Evolutionary conservation across 2,797 vertebrate species (phyloP).

Genomic region (Alosa sapidissima): DNA sequence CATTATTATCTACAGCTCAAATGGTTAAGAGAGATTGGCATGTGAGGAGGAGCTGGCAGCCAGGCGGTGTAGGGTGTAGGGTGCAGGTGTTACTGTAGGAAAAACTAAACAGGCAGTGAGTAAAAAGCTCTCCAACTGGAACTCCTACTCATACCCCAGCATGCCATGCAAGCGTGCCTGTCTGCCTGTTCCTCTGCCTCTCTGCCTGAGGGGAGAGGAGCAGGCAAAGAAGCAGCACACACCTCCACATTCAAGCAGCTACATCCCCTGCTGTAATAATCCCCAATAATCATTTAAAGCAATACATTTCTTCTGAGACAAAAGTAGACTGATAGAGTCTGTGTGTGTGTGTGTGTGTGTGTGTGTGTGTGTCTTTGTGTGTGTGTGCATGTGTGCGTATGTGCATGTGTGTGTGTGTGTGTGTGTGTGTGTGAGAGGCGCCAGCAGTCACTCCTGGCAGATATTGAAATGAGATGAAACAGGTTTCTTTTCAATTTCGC

Average conservation of each 20-base stretch:
- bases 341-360: background rate
- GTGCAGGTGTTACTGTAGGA: background rate
- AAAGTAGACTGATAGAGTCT: background rate
- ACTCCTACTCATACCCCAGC: background rate
- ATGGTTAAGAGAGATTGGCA: background rate
- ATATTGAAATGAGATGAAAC: conserved; percentile 75
- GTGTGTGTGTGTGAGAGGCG: background rate
- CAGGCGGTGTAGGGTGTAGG: background rate
- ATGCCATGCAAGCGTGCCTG: background rate
- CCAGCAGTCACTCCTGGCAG: conserved; percentile 58
- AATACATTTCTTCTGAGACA: background rate
- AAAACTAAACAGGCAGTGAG: background rate
- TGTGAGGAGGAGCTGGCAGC: background rate
- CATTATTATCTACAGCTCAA: background rate
- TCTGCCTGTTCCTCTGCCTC: no score
- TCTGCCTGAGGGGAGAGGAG: background rate
- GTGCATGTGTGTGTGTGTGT: background rate
- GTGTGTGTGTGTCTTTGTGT: background rate
- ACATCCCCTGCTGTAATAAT: background rate
- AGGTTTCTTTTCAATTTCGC: conserved; percentile 72
- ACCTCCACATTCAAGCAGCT: background rate
- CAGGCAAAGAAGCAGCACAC: background rate
- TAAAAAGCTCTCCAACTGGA: background rate
- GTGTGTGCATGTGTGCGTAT: background rate
- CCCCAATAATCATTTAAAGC: conserved; percentile 13